Base-by-base conservation (phyloP, 1,140 invertebrate genomes). In the Lethrus apterus region DNA sequence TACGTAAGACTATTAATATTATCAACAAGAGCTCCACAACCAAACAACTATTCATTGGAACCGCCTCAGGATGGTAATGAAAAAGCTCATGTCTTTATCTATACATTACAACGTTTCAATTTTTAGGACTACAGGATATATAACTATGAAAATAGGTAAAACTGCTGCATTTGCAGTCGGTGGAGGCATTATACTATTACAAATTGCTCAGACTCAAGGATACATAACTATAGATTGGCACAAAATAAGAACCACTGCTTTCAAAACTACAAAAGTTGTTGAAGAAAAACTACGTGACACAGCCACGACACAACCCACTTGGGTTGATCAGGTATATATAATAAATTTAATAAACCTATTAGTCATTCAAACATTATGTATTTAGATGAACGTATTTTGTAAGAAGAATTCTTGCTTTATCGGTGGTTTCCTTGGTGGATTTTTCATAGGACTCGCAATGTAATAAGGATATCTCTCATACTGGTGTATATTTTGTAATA, bases 181-280 rank as follows among this genome's bases (percentile, higher is more conserved):
- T 10, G 46, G 46, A 13, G 20, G 35, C 3, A 43, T 48, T 4
- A 24, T 48, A 9, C n/a, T 48, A 13, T 11, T 48, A 7, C 31
- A 40, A 29, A 17, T 41, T 24, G 46, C 46, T 31, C 24, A 48
- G 7, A 26, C 33, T 32, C 29, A 40, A 19, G 38, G 38, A 0
- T 43, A 32, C 24, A 21, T 48, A n/a, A 42, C 33, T 9, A 43
- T 48, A 9, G 40, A 48, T 43, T 48, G 46, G 46, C 38, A 48
- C 20, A 42, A 26, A 14, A 35, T 46, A 26, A 34, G 26, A 26
- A 24, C 29, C 10, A 46, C 24, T 3, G 33, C 31, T 0, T 20
- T 21, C 1, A 24, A 48, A 3, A 42, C 36, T 8, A 17, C 36
- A 1, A 32, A 43, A 40, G 19, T 18, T 19, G 18, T 48, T 30